A percentile compares a stretch with the other conserved stretches of the same genome.
These are phyloP conservation scores for Cydia amplana DNA, from an alignment of 1,140 invertebrate genomes.

Conservation along the genomic window DNA sequence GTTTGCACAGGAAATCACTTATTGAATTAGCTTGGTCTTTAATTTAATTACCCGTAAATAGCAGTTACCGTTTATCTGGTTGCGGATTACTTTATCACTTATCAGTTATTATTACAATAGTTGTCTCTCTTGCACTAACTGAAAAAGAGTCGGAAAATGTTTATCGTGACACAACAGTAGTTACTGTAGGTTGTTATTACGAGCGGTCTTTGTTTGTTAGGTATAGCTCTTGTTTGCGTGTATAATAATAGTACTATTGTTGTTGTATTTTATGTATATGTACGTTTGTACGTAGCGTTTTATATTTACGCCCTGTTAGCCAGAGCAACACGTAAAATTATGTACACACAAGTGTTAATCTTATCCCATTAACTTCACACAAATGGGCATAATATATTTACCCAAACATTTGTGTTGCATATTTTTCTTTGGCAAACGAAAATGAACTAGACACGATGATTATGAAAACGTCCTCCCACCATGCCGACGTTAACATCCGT, in stretches of 20 bases:
- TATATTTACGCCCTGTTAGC: too few species aligned
- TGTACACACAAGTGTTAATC: neutral
- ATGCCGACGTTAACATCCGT: too few species aligned
- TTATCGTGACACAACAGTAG: neutral
- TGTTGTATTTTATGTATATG: too few species aligned
- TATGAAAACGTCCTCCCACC: too few species aligned
- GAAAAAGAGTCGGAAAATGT: neutral
- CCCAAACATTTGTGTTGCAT: too few species aligned
- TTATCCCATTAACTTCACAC: neutral
- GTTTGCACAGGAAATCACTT: too few species aligned
- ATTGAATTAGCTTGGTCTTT: too few species aligned
- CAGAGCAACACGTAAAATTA: neutral
- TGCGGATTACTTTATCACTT: neutral
- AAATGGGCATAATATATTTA: too few species aligned
- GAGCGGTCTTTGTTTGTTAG: neutral
- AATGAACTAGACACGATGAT: too few species aligned
- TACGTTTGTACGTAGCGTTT: too few species aligned
- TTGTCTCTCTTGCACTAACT: neutral
- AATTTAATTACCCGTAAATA: too few species aligned
- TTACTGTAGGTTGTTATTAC: neutral
- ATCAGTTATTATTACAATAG: neutral
- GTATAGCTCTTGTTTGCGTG: neutral
- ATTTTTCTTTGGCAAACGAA: too few species aligned
- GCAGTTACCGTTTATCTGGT: neutral
- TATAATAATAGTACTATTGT: neutral